phyloP scores from a whole-genome alignment of 2,797 vertebrate genomes.

The Acipenser ruthenus region DNA sequence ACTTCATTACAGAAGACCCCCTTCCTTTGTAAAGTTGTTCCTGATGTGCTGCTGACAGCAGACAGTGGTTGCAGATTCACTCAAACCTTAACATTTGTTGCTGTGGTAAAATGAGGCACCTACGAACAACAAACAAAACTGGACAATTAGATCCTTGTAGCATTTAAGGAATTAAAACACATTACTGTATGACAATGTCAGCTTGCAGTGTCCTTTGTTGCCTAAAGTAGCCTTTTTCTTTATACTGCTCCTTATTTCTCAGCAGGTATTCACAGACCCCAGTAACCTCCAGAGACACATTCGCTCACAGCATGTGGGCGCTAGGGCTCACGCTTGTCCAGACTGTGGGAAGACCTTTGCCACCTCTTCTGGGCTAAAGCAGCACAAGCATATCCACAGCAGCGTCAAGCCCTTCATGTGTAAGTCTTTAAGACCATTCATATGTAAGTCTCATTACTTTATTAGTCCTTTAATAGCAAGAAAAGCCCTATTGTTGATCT shows the following conservation, averaged over 20 bases:
- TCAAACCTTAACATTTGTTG: too few species aligned
- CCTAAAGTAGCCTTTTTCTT: conserved; percentile 27
- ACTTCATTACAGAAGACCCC: too few species aligned
- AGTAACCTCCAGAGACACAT: conserved; percentile 99
- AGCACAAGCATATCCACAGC: conserved; percentile 99
- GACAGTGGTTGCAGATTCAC: too few species aligned
- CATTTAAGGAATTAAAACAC: too few species aligned
- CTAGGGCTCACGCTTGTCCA: conserved; percentile 93
- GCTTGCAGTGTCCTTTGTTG: neutral
- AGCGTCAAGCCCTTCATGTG: conserved; percentile 99
- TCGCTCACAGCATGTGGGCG: conserved; percentile 96
- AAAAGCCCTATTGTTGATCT: neutral
- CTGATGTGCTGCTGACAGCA: too few species aligned
- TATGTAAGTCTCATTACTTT: conserved; percentile 66
- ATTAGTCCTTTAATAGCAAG: conserved; percentile 26
- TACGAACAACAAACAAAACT: too few species aligned
- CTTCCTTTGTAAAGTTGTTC: too few species aligned
- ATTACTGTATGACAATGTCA: too few species aligned
- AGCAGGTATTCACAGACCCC: conserved; percentile 99
- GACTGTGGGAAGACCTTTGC: conserved; percentile 99
- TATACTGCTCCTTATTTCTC: conserved; percentile 70
- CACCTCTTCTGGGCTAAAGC: conserved; percentile 98
- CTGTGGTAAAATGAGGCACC: too few species aligned
- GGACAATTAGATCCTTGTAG: too few species aligned
- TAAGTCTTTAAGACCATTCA: conserved; percentile 86